These are phyloP conservation scores for Micronycteris hirsuta DNA, from an alignment of 2,113 vertebrate species.

Conservation along the genomic window DNA sequence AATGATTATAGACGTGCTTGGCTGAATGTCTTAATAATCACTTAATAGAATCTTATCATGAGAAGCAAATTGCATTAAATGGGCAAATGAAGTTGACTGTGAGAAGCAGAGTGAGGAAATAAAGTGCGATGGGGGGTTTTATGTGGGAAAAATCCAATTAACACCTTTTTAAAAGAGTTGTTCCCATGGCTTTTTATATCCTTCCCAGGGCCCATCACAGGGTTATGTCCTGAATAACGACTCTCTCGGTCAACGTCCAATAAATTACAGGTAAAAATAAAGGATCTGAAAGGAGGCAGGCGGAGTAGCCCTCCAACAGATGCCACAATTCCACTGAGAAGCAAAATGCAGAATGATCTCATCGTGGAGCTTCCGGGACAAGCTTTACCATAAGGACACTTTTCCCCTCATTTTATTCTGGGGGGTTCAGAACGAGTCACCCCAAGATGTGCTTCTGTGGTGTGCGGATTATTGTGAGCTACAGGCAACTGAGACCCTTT, in stretches of 20 bases:
- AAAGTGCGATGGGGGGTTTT: conserved; percentile 60
- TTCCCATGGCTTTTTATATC: conserved; percentile 28
- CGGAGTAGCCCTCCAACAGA: background rate
- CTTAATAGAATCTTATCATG: conserved; percentile 72
- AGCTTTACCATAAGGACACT: background rate
- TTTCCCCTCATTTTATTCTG: background rate
- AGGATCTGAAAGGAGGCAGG: background rate
- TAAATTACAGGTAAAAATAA: conserved; percentile 36
- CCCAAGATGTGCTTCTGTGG: background rate
- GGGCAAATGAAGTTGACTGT: conserved; percentile 73
- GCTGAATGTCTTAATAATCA: conserved; percentile 76
- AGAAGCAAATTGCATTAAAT: conserved; percentile 73
- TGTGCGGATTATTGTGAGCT: background rate
- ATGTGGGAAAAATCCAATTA: conserved; percentile 71
- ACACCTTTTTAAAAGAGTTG: conserved; percentile 57
- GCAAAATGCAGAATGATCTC: background rate
- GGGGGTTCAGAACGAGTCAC: background rate
- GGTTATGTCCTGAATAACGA: conserved; percentile 24
- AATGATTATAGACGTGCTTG: conserved; percentile 70
- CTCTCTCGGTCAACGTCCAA: background rate
- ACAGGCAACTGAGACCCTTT: background rate
- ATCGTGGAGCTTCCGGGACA: background rate
- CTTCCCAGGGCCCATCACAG: background rate
- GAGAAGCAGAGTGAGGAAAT: conserved; percentile 67
- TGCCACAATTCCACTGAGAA: background rate